Evolutionary conservation across 1,140 invertebrate genomes (phyloP).

Genomic region (Drosophila gunungcola): DNA sequence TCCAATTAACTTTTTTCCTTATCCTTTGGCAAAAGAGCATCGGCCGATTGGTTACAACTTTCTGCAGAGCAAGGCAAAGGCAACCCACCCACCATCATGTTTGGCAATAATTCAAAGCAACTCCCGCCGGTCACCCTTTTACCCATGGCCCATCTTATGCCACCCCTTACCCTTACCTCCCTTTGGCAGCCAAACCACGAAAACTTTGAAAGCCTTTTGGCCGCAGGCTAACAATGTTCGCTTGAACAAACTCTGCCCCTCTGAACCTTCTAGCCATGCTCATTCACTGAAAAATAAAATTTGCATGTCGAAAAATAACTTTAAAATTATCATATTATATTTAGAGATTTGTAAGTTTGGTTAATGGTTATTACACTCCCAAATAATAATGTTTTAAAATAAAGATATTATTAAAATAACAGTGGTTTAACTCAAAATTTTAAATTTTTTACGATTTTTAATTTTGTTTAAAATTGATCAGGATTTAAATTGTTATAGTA

Average conservation of each 20-base stretch:
- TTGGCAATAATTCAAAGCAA: slow-evolving; percentile 57
- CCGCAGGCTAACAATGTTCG: slow-evolving; percentile 59
- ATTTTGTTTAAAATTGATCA: background rate
- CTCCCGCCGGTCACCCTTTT: background rate
- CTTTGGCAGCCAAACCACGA: slow-evolving; percentile 50
- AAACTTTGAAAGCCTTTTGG: slow-evolving; percentile 62
- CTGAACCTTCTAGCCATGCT: slow-evolving; percentile 11
- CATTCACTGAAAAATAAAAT: slow-evolving; percentile 1
- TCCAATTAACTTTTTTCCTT: slow-evolving; percentile 52
- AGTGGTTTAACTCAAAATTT: no score
- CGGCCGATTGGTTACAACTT: slow-evolving; percentile 46
- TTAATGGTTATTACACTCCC: background rate
- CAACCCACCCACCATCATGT: background rate
- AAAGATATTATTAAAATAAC: no score
- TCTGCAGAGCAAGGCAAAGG: slow-evolving; percentile 4
- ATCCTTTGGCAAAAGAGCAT: slow-evolving; percentile 29
- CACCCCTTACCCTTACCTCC: slow-evolving; percentile 37
- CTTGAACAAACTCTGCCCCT: slow-evolving; percentile 46
- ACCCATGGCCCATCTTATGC: slow-evolving; percentile 6
- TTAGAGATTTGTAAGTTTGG: no score
- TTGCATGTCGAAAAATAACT: no score
- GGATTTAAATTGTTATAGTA: no score
- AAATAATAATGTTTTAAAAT: no score
- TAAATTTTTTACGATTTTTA: no score
- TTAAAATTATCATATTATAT: no score